phyloP scores from a whole-genome alignment of 2,888 invertebrate genomes.

The Apotomis turbidana region DNA sequence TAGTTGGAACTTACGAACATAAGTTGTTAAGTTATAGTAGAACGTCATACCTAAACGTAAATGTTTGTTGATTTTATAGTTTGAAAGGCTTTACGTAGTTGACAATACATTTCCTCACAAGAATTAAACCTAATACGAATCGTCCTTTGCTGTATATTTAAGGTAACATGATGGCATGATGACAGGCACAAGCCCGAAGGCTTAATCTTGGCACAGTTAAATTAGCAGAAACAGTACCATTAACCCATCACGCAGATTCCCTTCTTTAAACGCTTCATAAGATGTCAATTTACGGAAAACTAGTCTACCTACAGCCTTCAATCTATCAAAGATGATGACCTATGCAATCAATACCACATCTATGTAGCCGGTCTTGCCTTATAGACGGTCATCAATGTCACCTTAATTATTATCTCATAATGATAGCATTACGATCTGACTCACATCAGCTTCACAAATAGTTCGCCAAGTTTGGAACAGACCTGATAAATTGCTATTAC shows the following conservation, averaged over 20 bases:
- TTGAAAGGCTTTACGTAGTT: too few species aligned
- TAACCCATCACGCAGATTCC: too few species aligned
- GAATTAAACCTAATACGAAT: too few species aligned
- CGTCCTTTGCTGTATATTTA: too few species aligned
- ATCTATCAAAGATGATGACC: constrained; percentile 6
- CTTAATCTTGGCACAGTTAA: not conserved
- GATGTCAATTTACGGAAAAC: not conserved
- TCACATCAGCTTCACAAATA: constrained; percentile 1
- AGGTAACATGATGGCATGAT: too few species aligned
- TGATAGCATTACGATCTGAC: constrained; percentile 15
- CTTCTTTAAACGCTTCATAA: not conserved
- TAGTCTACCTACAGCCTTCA: not conserved
- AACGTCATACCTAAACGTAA: too few species aligned
- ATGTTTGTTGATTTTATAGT: too few species aligned
- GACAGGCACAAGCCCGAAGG: too few species aligned
- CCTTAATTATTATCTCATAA: constrained; percentile 19
- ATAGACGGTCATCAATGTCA: constrained; percentile 2
- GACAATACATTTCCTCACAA: too few species aligned
- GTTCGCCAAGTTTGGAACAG: constrained; percentile 1
- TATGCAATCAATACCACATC: constrained; percentile 14
- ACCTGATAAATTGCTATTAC: constrained; percentile 6
- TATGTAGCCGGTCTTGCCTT: constrained; percentile 8
- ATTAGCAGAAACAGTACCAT: not conserved
- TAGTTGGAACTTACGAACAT: too few species aligned
- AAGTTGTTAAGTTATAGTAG: too few species aligned